phyloP scores from a whole-genome alignment of 2,113 vertebrate species.

The Amia ocellicauda region DNA sequence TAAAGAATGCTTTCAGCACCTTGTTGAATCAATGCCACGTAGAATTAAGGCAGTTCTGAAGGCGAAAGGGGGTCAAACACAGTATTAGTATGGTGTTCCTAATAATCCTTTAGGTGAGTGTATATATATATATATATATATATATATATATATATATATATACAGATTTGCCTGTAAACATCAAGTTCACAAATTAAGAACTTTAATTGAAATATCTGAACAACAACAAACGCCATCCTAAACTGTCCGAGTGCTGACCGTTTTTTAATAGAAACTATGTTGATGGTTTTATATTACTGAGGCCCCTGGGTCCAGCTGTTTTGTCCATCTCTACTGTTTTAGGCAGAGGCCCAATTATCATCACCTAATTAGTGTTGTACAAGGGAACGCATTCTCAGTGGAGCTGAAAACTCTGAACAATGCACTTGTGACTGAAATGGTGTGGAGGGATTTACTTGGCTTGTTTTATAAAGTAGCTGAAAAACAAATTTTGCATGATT shows the following conservation, averaged over 20 bases:
- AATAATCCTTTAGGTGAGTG: too few relatives aligned
- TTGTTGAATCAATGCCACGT: too few relatives aligned
- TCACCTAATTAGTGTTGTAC: conserved; percentile 50
- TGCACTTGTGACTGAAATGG: conserved; percentile 8
- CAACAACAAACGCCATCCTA: neutral
- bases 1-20: too few relatives aligned
- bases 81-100: too few relatives aligned
- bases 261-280: conserved; percentile 38
- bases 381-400: conserved; percentile 34
- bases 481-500: neutral
- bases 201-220: neutral
- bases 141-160: too few relatives aligned
- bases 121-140: too few relatives aligned
- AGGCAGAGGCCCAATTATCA: conserved; percentile 55
- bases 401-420: conserved; percentile 46
- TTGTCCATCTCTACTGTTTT: conserved; percentile 48
- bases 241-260: neutral
- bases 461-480: conserved; percentile 4
- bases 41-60: too few relatives aligned
- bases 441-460: neutral
- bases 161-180: neutral
- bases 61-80: too few relatives aligned
- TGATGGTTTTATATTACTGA: conserved; percentile 60
- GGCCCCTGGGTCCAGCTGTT: conserved; percentile 55
- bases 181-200: neutral